These are phyloP conservation scores for Melanocharis versteri DNA, from an alignment of 2,113 vertebrate species.

Conservation along the genomic window DNA sequence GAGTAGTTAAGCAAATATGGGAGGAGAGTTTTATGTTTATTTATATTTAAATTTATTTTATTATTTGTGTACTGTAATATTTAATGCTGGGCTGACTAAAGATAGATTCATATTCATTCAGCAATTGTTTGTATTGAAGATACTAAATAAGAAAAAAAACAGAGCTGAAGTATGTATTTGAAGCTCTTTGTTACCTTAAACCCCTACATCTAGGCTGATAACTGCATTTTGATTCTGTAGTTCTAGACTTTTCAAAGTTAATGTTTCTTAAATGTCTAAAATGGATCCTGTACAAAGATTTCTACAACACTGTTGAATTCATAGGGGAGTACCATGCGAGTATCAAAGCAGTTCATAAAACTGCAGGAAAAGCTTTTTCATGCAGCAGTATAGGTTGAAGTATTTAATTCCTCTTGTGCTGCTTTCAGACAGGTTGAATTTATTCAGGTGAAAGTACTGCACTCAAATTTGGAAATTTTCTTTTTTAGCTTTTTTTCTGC, in stretches of 20 bases:
- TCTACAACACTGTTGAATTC: neutral
- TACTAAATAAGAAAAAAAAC: accelerated
- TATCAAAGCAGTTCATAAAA: neutral
- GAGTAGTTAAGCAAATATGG: neutral
- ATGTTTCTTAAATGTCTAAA: neutral
- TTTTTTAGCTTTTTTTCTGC: neutral
- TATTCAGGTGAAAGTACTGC: neutral
- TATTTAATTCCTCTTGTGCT: neutral
- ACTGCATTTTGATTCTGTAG: neutral
- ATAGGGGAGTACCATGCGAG: neutral
- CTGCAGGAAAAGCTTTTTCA: neutral
- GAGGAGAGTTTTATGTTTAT: neutral
- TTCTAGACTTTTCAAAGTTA: neutral
- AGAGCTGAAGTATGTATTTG: neutral
- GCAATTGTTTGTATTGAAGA: neutral
- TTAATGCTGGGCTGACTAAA: neutral
- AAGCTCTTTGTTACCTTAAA: neutral
- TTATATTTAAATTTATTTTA: neutral
- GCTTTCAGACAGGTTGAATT: neutral
- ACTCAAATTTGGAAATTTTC: neutral
- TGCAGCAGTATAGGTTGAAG: neutral
- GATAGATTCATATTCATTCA: neutral
- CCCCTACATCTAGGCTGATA: neutral
- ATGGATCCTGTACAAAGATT: neutral
- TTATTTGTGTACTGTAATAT: neutral